Conservation (phyloP, 2,113 vertebrate genomes). For the Empidonax traillii region DNA sequence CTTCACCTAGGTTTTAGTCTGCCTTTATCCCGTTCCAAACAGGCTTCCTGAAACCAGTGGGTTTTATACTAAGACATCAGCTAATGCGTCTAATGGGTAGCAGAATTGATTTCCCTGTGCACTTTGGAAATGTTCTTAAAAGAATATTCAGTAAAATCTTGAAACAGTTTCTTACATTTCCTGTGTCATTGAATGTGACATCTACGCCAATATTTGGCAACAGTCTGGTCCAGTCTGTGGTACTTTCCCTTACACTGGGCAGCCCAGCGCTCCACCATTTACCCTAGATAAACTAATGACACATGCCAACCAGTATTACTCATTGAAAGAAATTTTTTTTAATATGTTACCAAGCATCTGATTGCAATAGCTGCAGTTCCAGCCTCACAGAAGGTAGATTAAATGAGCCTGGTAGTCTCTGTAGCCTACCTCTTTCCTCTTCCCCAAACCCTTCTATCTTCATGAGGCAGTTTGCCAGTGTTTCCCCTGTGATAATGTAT, state of each 20-base stretch:
- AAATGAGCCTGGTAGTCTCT: neutral
- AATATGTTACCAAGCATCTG: neutral
- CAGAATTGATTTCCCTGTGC: neutral
- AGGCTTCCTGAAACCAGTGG: neutral
- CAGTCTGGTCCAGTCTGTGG: neutral
- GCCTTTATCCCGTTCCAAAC: neutral
- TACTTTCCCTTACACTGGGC: neutral
- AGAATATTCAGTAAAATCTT: neutral
- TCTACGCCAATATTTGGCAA: neutral
- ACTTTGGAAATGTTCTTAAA: neutral
- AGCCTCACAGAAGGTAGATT: neutral
- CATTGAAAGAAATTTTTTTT: neutral
- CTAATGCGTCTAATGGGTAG: neutral
- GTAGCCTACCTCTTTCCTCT: neutral
- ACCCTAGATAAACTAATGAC: neutral
- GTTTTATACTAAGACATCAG: neutral
- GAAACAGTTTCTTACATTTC: neutral
- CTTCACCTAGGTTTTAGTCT: neutral
- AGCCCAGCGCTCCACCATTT: neutral
- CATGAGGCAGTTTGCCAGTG: neutral
- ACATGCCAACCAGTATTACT: rapidly evolving
- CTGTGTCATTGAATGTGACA: neutral
- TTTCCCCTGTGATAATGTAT: neutral
- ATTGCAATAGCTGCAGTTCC: neutral
- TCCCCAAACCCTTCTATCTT: neutral